Conservation (phyloP, 2,113 vertebrate genomes). For the Cryptotis parvus region DNA sequence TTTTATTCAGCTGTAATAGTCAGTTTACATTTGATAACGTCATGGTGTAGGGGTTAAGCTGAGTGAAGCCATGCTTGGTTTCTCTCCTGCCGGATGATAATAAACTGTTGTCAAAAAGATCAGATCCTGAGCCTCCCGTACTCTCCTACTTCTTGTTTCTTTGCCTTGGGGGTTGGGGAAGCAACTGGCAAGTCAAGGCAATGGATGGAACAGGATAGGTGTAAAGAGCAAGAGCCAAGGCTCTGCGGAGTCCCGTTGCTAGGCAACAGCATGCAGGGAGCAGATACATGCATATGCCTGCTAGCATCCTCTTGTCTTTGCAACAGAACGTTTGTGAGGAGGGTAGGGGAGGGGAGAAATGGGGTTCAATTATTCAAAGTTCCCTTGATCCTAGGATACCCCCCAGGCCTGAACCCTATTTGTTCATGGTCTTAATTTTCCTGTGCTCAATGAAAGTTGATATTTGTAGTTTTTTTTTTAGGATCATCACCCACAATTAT, state of each 20-base stretch:
- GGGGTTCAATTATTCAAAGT: constrained; percentile 70
- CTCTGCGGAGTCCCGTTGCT: constrained; percentile 72
- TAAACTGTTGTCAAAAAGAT: constrained; percentile 63
- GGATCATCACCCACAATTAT: constrained; percentile 46
- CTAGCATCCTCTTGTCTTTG: constrained; percentile 81
- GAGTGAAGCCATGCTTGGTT: constrained; percentile 60
- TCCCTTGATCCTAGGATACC: neutral
- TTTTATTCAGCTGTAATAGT: constrained; percentile 54
- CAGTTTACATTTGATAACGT: constrained; percentile 63
- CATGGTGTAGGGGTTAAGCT: constrained; percentile 40
- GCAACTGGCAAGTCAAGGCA: constrained; percentile 69
- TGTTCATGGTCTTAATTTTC: constrained; percentile 47
- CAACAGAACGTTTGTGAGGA: constrained; percentile 74
- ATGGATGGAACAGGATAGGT: constrained; percentile 69
- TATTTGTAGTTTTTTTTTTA: neutral
- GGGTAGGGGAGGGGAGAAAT: constrained; percentile 10
- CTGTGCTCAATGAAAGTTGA: neutral
- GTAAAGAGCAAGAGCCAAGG: constrained; percentile 56
- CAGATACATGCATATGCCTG: constrained; percentile 70
- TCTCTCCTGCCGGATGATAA: constrained; percentile 52
- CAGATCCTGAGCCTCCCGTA: constrained; percentile 40
- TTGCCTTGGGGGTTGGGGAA: constrained; percentile 72
- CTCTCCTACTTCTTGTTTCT: constrained; percentile 63
- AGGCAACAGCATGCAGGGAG: constrained; percentile 76
- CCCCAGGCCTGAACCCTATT: neutral